Base-by-base conservation (phyloP, 2,113 vertebrate genomes). In the Rhipidura dahli region DNA sequence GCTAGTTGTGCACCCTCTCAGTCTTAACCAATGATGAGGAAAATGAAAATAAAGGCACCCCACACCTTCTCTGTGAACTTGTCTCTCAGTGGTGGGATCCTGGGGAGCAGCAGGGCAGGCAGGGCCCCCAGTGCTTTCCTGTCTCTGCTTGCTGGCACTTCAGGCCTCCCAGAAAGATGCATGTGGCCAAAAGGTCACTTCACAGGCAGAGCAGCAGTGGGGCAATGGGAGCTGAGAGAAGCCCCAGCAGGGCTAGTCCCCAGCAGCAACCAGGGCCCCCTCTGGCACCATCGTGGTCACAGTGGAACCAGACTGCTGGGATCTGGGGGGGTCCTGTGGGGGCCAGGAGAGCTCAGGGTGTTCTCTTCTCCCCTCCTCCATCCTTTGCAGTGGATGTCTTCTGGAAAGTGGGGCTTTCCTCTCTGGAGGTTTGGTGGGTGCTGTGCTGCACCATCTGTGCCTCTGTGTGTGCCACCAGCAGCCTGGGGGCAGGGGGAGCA, bases 71-170 rank as follows among this genome's bases (percentile, higher is more conserved):
- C 22, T 66, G 51, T 72, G 60, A 59, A 42, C 69, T 78, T 10
- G 2, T 77, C 37, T 82, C 50, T 72, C 0, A 0, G 10, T 11
- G 9, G 40, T 35, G 33, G 53, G 57, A 68, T 64, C 23, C 10
- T 77, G 59, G 64, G 42, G 68, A 76, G n/a, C 72, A 87, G 51
- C 2, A 4, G 71, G 35, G 33, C 11, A 10, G 51, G 33, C 53
- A 86, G 63, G 10, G 19, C 8, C 37, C 35, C 21, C 65, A 21
- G 24, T 47, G 76, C 68, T 54, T 89, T 37, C 59, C 14, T 30
- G n/a, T 56, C 7, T 75, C 54, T 70, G 73, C 23, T 78, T 33
- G 7, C 30, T 45, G 39, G 31, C 31, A 28, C 35, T 84, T 70
- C 35, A 63, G 65, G 56, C 7, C 44, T 77, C 45, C 35, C 16